phyloP scores from a whole-genome alignment of 2,797 vertebrate species.

The Eulemur coronatus region DNA sequence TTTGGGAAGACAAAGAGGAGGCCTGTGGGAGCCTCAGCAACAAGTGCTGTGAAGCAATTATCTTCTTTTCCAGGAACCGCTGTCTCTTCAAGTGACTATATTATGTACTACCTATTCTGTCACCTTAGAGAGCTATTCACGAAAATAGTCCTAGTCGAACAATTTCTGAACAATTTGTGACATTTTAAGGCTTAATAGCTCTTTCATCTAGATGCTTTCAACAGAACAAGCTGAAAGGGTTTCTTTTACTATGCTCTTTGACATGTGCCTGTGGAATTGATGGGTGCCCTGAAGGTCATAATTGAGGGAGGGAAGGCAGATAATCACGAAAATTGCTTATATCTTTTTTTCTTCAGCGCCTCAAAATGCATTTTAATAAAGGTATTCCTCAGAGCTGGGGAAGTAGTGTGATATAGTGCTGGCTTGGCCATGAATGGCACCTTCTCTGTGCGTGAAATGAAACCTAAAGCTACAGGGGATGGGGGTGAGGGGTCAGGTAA shows the following conservation, averaged over 20 bases:
- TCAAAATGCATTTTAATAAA: conserved; percentile 54
- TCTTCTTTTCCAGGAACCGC: conserved; percentile 10
- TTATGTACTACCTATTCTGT: neutral
- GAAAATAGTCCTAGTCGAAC: conserved; percentile 38
- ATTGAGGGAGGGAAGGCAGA: neutral
- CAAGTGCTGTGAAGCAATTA: conserved; percentile 41
- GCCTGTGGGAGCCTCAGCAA: neutral
- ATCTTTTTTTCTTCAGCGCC: neutral
- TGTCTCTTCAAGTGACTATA: conserved; percentile 24
- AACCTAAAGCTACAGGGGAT: neutral
- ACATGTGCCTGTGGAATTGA: neutral
- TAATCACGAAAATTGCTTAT: conserved; percentile 1
- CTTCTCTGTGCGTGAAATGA: conserved; percentile 2
- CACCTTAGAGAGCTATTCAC: conserved; percentile 37
- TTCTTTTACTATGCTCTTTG: conserved; percentile 1
- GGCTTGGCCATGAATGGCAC: neutral
- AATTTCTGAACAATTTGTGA: conserved; percentile 39
- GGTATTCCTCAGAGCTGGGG: neutral
- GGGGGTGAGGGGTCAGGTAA: neutral
- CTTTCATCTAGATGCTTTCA: neutral
- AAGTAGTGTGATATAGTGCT: neutral
- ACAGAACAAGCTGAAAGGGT: conserved; percentile 16
- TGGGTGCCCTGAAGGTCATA: neutral
- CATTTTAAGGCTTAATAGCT: conserved; percentile 57
- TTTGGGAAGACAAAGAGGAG: neutral